Evolutionary conservation across 1,140 invertebrate genomes (phyloP), one percentile per base, ranked within the genome.

Genomic region (Eciton burchellii): DNA sequence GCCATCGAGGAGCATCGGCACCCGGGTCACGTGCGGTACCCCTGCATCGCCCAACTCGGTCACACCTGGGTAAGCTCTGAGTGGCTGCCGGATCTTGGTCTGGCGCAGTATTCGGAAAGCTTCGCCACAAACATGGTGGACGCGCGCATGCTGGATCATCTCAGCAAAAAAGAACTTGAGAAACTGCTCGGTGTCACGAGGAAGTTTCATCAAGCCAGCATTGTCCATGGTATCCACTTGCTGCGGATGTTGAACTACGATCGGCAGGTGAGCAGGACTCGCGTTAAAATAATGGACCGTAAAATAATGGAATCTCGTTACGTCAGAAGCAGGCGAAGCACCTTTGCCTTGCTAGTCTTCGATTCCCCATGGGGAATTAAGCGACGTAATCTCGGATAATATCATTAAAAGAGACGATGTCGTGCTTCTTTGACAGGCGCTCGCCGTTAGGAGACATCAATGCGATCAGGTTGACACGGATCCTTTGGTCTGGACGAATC

Each of bases 401-500:
- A 35, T 6, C 24, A 4, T 56, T 41, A 71, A 81, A n/a, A 71
- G 63, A 66, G 52, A 54, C 45, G 9, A 62, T 19, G 26, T 77
- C 21, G 9, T 71, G 43, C 62, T 81, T 66, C 29, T 86, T 84
- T 16, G 24, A 45, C 92, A 99, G 97, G 97, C 97, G 56, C 94
- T 99, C 72, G 97, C 97, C 24, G 97, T 99, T 81, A 95, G 98
- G 87, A 95, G 98, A 86, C 96, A 97, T 91, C 97, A 98, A 90
- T 98, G 97, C 91, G 98, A 98, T 91, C 96, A 96, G 88, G 96
- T 97, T 54, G 97, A 98, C 91, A 96, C 96, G 21, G 98, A 99
- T 95, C 98, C 98, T 52, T 94, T 99, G 70, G 98, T 99, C 24
- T 99, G 98, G 98, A 99, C 98, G 82, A 99, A 98, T 94, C 97